phyloP scores from a whole-genome alignment of 1,140 invertebrate genomes.

The Diuraphis noxia region DNA sequence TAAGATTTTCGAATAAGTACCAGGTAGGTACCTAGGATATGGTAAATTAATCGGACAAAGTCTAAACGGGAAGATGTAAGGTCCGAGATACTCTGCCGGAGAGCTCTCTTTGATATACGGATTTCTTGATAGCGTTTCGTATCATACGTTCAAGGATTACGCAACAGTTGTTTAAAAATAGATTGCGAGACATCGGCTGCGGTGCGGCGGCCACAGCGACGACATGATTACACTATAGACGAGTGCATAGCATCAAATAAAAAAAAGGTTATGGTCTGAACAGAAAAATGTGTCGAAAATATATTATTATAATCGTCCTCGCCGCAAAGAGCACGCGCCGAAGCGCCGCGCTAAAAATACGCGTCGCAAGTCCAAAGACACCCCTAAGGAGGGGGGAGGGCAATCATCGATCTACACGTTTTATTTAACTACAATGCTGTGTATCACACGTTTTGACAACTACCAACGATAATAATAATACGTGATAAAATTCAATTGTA shows the following conservation, averaged over 20 bases:
- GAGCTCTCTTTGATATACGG: not conserved
- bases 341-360: not conserved
- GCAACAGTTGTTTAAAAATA: conserved; percentile 29
- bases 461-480: not conserved
- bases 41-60: not conserved
- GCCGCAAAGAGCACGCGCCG: not conserved
- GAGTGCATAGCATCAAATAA: not conserved
- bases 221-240: not conserved
- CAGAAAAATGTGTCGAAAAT: not conserved
- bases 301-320: not conserved
- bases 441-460: not conserved
- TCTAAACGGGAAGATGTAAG: not conserved
- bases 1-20: not conserved
- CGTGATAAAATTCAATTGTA: not conserved
- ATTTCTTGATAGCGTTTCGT: not conserved
- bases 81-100: not conserved
- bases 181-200: not conserved
- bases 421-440: not conserved
- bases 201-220: not conserved
- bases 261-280: not conserved
- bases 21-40: not conserved
- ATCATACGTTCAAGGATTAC: not conserved
- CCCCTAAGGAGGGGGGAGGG: not conserved
- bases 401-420: not conserved
- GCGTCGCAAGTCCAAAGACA: not conserved